Percentiles rank a stretch among this genome's conserved stretches.
Evolutionary conservation across 2,113 vertebrate species (phyloP).

Genomic region (Cyprinodon tularosa): DNA sequence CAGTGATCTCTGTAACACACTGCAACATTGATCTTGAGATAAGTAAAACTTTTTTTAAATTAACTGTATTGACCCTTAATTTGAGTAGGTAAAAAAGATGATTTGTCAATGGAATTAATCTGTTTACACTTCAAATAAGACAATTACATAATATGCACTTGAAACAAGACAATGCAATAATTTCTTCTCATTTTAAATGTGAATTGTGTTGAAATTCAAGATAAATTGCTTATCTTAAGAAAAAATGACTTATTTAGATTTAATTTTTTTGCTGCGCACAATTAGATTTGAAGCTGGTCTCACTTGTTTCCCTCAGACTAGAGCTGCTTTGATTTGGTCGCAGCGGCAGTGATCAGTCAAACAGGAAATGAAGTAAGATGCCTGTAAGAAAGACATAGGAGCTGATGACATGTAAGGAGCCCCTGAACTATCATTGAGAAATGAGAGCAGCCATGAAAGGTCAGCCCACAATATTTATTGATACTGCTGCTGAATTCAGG

Average conservation of each 20-base stretch:
- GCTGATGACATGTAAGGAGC: constrained; percentile 11
- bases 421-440: background rate
- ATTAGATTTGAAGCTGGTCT: constrained; percentile 41
- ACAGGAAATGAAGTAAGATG: constrained; percentile 32
- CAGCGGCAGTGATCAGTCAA: constrained; percentile 10
- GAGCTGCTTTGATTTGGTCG: constrained; percentile 12
- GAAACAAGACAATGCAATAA: no score
- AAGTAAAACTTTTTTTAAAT: no score
- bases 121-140: no score
- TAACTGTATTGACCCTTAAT: no score
- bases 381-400: constrained; percentile 20
- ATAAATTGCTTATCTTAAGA: no score
- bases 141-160: no score
- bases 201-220: no score
- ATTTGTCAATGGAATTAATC: no score
- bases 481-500: constrained; percentile 1
- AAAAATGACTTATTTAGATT: no score
- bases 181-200: no score
- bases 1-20: constrained; percentile 32
- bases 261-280: background rate
- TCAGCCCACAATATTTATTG: background rate
- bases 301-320: constrained; percentile 33
- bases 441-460: background rate
- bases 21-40: no score
- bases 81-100: no score